A percentile compares a stretch with the other conserved stretches of the same genome.
phyloP scores from a whole-genome alignment of 2,888 invertebrate genomes.

The Beris chalybata region DNA sequence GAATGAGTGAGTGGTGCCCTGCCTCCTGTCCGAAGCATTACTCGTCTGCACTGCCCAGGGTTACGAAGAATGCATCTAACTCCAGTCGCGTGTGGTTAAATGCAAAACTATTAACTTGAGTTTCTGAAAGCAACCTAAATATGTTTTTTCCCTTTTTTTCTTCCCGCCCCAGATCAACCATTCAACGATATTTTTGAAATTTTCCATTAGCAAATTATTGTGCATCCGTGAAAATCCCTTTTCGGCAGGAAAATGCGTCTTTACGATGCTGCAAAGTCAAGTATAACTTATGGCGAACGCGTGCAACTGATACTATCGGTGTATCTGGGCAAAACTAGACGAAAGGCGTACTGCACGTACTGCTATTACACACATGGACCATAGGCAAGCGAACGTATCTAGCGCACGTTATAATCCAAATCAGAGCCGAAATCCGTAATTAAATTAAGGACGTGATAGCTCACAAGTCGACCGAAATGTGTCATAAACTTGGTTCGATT shows the following conservation, averaged over 20 bases:
- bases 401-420: conserved; percentile 17
- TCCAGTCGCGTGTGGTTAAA: no score
- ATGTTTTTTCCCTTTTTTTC: no score
- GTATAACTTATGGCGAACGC: conserved; percentile 37
- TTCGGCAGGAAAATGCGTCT: conserved; percentile 17
- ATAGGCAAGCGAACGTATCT: background rate
- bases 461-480: conserved; percentile 36
- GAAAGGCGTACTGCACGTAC: conserved; percentile 32
- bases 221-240: conserved; percentile 18
- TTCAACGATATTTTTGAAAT: background rate
- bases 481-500: conserved; percentile 37
- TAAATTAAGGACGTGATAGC: conserved; percentile 39
- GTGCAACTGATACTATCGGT: conserved; percentile 37
- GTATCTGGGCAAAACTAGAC: conserved; percentile 3
- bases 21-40: no score
- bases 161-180: no score
- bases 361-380: conserved; percentile 22
- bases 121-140: no score
- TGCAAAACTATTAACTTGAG: no score
- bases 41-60: no score
- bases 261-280: conserved; percentile 10
- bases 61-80: no score
- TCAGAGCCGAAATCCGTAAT: conserved; percentile 34
- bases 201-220: conserved; percentile 10
- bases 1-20: no score